Evolutionary conservation across 2,797 vertebrate species (phyloP).

Genomic region (Argya squamiceps): DNA sequence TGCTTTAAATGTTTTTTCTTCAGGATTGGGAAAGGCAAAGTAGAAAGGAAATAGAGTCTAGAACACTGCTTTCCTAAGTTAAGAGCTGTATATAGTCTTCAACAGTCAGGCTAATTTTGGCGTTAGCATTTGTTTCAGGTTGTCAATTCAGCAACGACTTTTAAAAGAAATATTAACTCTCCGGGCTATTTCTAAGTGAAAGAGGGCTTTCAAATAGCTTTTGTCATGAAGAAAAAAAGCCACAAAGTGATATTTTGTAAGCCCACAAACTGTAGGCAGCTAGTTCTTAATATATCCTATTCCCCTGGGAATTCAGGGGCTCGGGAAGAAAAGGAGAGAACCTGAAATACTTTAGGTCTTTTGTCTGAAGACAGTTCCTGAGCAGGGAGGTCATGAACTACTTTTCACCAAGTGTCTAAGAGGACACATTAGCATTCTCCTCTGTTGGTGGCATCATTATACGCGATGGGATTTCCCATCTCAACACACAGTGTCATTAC

Average conservation of each 20-base stretch:
- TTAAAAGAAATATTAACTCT: not conserved
- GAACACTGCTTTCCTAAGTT: not conserved
- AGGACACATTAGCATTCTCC: not conserved
- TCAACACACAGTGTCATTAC: not conserved
- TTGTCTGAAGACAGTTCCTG: not conserved
- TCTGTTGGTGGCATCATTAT: not conserved
- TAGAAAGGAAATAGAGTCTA: not conserved
- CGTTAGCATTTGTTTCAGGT: not conserved
- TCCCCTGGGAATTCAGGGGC: not conserved
- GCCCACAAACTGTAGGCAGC: conserved; percentile 13
- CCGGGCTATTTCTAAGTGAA: conserved; percentile 17
- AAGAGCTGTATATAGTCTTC: not conserved
- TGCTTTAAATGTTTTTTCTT: not conserved
- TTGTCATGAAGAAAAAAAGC: not conserved
- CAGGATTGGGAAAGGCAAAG: not conserved
- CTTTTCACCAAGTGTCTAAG: not conserved
- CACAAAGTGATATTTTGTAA: conserved; percentile 1
- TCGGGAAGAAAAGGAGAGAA: not conserved
- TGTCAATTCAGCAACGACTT: not conserved
- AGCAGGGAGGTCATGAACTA: not conserved
- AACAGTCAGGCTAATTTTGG: conserved; percentile 7
- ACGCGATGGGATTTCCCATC: not conserved
- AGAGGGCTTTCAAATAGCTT: conserved; percentile 28
- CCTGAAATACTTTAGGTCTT: not conserved
- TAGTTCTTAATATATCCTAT: not conserved